phyloP scores from a whole-genome alignment of 1,140 invertebrate genomes.

The Pseudoatta argentina region DNA sequence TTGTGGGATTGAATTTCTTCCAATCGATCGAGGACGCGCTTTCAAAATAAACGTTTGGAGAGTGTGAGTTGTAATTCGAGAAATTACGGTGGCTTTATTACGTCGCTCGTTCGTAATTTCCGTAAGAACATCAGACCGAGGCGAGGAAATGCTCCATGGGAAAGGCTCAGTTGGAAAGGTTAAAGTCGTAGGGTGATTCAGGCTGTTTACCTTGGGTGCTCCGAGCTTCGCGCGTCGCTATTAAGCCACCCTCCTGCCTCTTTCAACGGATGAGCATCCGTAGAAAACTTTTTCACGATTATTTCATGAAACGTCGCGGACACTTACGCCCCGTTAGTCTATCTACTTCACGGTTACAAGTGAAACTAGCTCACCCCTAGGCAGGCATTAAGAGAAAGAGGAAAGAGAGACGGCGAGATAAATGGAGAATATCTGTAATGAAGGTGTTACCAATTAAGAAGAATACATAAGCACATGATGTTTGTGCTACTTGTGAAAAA shows the following conservation, averaged over 20 bases:
- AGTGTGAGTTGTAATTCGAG: conserved; percentile 44
- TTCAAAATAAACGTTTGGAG: conserved; percentile 15
- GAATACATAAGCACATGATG: not conserved
- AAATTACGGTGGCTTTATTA: conserved; percentile 54
- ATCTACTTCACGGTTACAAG: conserved; percentile 16
- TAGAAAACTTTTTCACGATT: conserved; percentile 63
- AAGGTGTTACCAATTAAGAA: conserved; percentile 20
- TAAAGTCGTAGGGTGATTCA: conserved; percentile 57
- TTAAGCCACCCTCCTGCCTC: conserved; percentile 48
- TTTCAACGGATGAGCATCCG: conserved; percentile 30
- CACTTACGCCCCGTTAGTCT: conserved; percentile 48
- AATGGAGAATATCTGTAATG: not conserved
- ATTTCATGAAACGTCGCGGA: conserved; percentile 61
- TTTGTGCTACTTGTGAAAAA: not conserved
- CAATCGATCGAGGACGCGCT: not conserved
- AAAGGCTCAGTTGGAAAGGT: conserved; percentile 62
- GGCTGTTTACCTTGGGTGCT: conserved; percentile 53
- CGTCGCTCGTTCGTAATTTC: conserved; percentile 53
- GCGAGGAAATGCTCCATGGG: conserved; percentile 54
- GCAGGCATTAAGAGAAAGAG: not conserved
- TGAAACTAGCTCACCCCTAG: conserved; percentile 6
- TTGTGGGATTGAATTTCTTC: not conserved
- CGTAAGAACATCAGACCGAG: conserved; percentile 43
- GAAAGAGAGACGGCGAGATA: not conserved
- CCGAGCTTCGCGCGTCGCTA: conserved; percentile 43